phyloP scores from a whole-genome alignment of 2,888 invertebrate species.

The Bimastos eiseni region DNA sequence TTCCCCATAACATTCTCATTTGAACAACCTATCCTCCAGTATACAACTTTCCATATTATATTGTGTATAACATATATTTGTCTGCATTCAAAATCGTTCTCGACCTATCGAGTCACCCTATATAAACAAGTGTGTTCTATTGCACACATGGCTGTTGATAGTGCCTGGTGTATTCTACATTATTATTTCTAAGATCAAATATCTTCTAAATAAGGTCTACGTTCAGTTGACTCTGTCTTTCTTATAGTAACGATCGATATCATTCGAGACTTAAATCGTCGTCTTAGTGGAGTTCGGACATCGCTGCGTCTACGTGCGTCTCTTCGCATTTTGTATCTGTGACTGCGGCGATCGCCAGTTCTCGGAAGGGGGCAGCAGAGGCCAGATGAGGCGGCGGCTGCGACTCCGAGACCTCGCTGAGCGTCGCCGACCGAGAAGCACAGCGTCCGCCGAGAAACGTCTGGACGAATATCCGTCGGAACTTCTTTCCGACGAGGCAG shows the following conservation, averaged over 20 bases:
- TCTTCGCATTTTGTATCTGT: neutral
- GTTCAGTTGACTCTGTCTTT: neutral
- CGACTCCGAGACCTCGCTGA: neutral
- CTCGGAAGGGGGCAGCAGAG: neutral
- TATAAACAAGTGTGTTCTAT: neutral
- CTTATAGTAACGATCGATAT: neutral
- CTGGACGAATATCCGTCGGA: constrained; percentile 35
- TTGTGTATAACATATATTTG: too few species aligned
- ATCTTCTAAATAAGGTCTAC: neutral
- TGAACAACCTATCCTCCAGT: too few species aligned
- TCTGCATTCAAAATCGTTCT: too few species aligned
- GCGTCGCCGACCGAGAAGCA: neutral
- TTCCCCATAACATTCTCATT: too few species aligned
- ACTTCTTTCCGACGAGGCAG: constrained; percentile 35
- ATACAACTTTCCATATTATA: too few species aligned
- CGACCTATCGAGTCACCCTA: too few species aligned
- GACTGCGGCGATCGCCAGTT: neutral
- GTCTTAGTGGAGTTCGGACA: neutral
- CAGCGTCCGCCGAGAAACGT: neutral
- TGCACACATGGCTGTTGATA: neutral
- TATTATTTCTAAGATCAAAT: neutral
- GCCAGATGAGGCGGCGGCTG: neutral
- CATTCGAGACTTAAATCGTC: neutral
- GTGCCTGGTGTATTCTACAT: neutral
- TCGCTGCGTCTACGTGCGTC: neutral